Conservation (phyloP, 2,888 invertebrate genomes). For the Pyrrhosoma nymphula region DNA sequence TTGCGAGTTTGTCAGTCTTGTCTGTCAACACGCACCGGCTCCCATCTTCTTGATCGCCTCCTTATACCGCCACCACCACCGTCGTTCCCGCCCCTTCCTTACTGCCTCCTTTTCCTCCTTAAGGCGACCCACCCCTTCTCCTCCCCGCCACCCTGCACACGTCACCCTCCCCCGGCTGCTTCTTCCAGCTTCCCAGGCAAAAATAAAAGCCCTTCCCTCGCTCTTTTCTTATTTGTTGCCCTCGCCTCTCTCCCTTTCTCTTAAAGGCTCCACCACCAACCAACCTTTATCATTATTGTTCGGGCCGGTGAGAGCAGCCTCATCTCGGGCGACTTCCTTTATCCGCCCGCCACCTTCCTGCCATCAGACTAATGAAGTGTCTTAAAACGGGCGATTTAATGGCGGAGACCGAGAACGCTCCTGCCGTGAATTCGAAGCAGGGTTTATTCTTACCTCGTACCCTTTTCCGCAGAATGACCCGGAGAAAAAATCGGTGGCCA, state of each 20-base stretch:
- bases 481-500: not conserved
- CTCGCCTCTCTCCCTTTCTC: not conserved
- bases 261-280: slow-evolving; percentile 22
- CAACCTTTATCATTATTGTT: slow-evolving; percentile 28
- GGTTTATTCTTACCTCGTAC: not conserved
- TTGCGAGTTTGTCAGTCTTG: slow-evolving; percentile 14
- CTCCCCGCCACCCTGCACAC: too few species aligned
- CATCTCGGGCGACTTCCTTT: not conserved
- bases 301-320: not conserved
- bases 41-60: not conserved
- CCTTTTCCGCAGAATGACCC: not conserved
- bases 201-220: not conserved
- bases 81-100: not conserved
- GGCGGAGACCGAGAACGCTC: not conserved
- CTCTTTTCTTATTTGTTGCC: not conserved
- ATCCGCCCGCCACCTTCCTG: slow-evolving; percentile 36
- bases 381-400: slow-evolving; percentile 27
- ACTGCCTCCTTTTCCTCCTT: not conserved
- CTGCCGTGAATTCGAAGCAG: not conserved
- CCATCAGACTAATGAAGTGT: slow-evolving; percentile 26
- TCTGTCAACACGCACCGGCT: not conserved
- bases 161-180: not conserved
- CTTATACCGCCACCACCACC: not conserved
- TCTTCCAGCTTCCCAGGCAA: slow-evolving; percentile 28
- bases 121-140: too few species aligned